These are phyloP conservation scores for Drosophila bifasciata DNA, from an alignment of 1,140 invertebrate species.

Conservation along the genomic window DNA sequence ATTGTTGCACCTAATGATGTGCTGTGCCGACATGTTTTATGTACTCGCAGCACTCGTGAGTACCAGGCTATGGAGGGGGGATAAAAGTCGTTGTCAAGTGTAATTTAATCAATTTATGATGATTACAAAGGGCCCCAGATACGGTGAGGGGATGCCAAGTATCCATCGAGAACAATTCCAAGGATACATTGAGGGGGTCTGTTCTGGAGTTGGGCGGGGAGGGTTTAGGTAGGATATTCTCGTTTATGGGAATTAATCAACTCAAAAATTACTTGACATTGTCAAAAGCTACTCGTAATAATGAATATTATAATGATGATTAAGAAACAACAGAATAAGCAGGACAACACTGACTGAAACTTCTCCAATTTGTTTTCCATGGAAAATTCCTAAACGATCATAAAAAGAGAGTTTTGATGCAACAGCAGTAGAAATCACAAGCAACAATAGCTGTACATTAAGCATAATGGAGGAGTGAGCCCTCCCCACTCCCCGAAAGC, in stretches of 20 bases:
- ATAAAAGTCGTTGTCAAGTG: conserved; percentile 49
- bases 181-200: neutral
- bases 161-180: no score
- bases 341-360: neutral
- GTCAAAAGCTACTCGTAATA: conserved; percentile 36
- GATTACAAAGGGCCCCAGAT: conserved; percentile 46
- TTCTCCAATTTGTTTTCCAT: conserved; percentile 36
- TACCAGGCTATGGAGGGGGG: conserved; percentile 1
- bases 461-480: conserved; percentile 43
- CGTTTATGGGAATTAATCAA: conserved; percentile 69
- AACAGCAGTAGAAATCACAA: conserved; percentile 41
- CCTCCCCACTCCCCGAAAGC: conserved; percentile 26
- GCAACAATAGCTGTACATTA: conserved; percentile 7
- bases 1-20: conserved; percentile 35
- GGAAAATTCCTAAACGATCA: conserved; percentile 40
- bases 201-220: conserved; percentile 11
- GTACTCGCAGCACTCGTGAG: conserved; percentile 1
- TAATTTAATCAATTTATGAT: conserved; percentile 76
- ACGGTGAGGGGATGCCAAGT: neutral
- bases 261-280: conserved; percentile 49
- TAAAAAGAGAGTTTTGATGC: conserved; percentile 34
- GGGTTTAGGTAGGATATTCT: conserved; percentile 59
- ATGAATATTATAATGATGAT: conserved; percentile 16
- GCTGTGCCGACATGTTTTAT: conserved; percentile 12
- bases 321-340: conserved; percentile 28